A percentile compares a stretch with the other conserved stretches of the same genome.
These are phyloP conservation scores for Turnix velox DNA, from an alignment of 2,113 vertebrate genomes.

Conservation along the genomic window DNA sequence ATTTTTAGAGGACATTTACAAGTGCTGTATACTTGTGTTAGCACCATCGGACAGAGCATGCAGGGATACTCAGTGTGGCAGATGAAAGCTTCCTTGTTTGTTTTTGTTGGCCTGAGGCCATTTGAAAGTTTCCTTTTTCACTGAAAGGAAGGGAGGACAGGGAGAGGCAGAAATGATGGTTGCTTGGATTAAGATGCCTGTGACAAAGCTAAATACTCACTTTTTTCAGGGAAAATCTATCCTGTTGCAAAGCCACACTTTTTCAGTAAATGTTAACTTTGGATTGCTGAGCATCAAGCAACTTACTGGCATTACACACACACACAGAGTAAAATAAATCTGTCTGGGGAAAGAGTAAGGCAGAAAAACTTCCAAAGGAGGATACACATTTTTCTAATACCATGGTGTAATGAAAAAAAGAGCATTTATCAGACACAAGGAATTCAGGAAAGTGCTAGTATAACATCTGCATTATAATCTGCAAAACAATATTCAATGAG, in stretches of 20 bases:
- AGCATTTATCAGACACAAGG: not conserved
- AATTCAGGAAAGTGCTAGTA: not conserved
- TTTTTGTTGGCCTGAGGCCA: not conserved
- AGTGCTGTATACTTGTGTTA: not conserved
- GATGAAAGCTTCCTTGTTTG: not conserved
- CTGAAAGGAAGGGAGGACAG: not conserved
- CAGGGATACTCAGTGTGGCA: not conserved
- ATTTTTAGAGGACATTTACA: not conserved
- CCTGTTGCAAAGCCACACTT: not conserved
- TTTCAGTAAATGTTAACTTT: not conserved
- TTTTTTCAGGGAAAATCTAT: not conserved
- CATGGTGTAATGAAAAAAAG: not conserved
- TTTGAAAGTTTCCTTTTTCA: not conserved
- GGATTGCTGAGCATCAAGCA: not conserved
- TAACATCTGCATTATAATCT: not conserved
- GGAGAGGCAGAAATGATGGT: not conserved
- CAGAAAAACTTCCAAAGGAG: not conserved
- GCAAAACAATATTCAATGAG: not conserved
- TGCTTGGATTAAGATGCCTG: not conserved
- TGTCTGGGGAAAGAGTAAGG: not conserved
- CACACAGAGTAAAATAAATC: too few relatives aligned
- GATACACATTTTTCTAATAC: not conserved
- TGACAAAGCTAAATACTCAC: not conserved
- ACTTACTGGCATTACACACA: not conserved
- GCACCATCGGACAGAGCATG: not conserved